Conservation (phyloP, 2,113 vertebrate genomes). For the Rostratula benghalensis region DNA sequence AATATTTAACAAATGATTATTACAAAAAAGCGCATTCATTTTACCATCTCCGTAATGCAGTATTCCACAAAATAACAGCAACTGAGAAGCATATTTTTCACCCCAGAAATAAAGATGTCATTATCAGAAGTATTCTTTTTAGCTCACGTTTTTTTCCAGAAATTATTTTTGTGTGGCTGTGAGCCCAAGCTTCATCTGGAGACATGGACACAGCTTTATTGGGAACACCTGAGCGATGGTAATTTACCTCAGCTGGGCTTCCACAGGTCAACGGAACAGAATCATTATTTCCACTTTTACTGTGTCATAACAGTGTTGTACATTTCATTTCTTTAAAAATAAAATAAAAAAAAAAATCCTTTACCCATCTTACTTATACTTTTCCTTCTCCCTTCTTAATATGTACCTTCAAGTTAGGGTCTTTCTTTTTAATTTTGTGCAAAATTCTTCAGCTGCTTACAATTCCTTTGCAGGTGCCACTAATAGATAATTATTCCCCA, state of each 20-base stretch:
- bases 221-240: neutral
- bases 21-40: neutral
- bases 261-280: neutral
- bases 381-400: constrained; percentile 22
- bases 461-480: constrained; percentile 45
- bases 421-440: neutral
- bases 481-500: constrained; percentile 53
- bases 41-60: neutral
- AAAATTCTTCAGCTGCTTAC: constrained; percentile 62
- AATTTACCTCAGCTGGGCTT: neutral
- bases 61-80: neutral
- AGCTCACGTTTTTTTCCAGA: neutral
- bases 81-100: neutral
- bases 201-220: neutral
- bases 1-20: neutral
- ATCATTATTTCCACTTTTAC: neutral
- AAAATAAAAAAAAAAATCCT: neutral
- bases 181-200: neutral
- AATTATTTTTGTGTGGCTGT: neutral
- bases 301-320: neutral
- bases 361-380: neutral
- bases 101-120: neutral
- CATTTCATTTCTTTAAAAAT: neutral
- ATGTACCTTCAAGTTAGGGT: neutral
- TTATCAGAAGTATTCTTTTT: neutral